These are phyloP conservation scores for Yponomeuta plumbellus DNA, from an alignment of 2,888 invertebrate genomes.

Conservation along the genomic window DNA sequence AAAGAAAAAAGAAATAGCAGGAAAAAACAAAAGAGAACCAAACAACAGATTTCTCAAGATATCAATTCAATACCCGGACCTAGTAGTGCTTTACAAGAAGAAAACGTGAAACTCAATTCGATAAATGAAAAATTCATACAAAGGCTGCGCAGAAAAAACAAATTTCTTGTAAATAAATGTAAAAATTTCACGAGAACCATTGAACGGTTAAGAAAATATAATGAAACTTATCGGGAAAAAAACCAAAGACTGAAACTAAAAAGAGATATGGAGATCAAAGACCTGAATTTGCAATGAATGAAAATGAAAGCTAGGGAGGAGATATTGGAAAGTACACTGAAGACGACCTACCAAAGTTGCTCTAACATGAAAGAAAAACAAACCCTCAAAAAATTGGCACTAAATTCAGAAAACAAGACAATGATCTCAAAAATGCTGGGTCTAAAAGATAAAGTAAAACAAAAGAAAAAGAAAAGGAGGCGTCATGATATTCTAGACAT, in stretches of 20 bases:
- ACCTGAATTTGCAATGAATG: not conserved
- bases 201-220: not conserved
- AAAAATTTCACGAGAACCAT: not conserved
- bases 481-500: not conserved
- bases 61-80: no score
- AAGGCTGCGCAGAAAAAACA: not conserved
- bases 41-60: not conserved
- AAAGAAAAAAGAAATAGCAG: not conserved
- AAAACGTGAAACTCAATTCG: not conserved
- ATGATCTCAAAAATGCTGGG: not conserved
- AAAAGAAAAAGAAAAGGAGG: not conserved
- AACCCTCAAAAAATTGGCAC: not conserved
- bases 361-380: not conserved
- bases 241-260: not conserved
- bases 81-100: not conserved
- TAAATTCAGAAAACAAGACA: not conserved
- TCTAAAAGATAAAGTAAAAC: constrained; percentile 5
- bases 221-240: no score
- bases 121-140: not conserved
- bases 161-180: not conserved
- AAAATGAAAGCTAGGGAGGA: not conserved
- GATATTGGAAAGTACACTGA: not conserved
- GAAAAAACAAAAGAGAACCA: not conserved
- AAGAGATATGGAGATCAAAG: not conserved
- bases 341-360: not conserved